These are phyloP conservation scores for Phoxinus phoxinus DNA, from an alignment of 2,113 vertebrate genomes.

Conservation along the genomic window DNA sequence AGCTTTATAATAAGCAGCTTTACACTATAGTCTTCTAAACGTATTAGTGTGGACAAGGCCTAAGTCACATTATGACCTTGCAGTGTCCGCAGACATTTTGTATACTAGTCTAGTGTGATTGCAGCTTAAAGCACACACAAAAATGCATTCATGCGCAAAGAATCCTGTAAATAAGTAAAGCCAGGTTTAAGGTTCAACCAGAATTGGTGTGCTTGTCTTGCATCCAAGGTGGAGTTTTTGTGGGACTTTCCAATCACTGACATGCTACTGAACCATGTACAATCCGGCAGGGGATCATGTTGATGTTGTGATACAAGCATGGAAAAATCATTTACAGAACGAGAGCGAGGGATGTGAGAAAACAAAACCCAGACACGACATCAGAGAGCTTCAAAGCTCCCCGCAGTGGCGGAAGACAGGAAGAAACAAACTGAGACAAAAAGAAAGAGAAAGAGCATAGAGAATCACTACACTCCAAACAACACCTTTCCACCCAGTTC, in stretches of 20 bases:
- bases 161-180: slow-evolving; percentile 18
- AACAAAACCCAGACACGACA: not conserved
- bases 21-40: too few species aligned
- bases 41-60: too few species aligned
- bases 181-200: not conserved
- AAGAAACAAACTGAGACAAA: slow-evolving; percentile 3
- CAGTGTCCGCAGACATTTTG: not conserved
- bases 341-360: not conserved
- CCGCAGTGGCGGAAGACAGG: slow-evolving; percentile 8
- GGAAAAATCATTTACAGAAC: not conserved
- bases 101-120: not conserved
- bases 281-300: not conserved
- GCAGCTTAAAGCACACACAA: not conserved
- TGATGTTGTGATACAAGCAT: not conserved
- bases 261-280: not conserved
- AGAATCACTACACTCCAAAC: slow-evolving; percentile 19
- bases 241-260: slow-evolving; percentile 2
- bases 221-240: not conserved
- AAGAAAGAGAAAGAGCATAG: slow-evolving; percentile 28
- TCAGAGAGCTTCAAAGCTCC: slow-evolving; percentile 26
- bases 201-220: not conserved
- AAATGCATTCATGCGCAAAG: not conserved
- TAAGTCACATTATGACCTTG: not conserved
- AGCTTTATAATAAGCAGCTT: too few species aligned
- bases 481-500: slow-evolving; percentile 37